Conservation (phyloP, 2,113 vertebrate genomes). For the Crotalus viridis region DNA sequence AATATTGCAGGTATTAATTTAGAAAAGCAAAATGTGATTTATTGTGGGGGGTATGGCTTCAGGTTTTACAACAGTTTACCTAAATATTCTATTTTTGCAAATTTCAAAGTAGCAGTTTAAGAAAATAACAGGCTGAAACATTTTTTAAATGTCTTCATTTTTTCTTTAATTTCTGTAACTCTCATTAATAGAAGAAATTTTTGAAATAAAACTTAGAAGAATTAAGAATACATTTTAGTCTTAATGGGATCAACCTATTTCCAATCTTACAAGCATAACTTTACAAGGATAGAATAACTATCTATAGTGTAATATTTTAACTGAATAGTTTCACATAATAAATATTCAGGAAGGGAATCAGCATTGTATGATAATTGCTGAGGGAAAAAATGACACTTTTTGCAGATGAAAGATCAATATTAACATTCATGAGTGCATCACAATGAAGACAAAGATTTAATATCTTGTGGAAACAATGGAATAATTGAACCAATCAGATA, state of each 20-base stretch:
- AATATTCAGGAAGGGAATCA: background rate
- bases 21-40: background rate
- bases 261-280: constrained; percentile 6
- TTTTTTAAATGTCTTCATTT: background rate
- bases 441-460: background rate
- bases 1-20: background rate
- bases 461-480: constrained; percentile 13
- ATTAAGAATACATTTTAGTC: constrained; percentile 10
- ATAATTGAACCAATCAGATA: background rate
- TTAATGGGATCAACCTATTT: background rate
- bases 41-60: background rate
- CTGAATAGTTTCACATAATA: background rate
- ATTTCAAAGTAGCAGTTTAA: background rate
- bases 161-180: background rate
- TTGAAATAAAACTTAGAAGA: background rate
- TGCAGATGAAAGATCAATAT: background rate
- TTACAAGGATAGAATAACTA: background rate
- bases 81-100: background rate
- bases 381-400: background rate
- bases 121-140: background rate
- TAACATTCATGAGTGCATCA: background rate
- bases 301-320: background rate
- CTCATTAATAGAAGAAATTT: constrained; percentile 14
- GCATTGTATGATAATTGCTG: background rate
- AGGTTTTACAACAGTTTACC: background rate